These are phyloP conservation scores for Sebastes hubbsi DNA, from an alignment of 2,797 vertebrate species.

Conservation along the genomic window DNA sequence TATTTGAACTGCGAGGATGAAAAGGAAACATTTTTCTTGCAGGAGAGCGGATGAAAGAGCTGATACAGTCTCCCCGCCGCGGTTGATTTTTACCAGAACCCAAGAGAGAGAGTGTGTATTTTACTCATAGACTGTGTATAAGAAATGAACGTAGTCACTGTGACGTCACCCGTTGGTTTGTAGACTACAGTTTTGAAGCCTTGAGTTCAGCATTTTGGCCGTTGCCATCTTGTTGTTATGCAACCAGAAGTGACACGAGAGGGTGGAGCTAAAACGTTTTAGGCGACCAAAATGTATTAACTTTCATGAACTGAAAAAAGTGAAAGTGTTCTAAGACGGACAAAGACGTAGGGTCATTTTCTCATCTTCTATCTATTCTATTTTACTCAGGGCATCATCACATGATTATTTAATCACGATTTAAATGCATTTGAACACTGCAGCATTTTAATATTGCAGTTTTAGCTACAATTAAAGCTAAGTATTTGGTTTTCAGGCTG, in stretches of 20 bases:
- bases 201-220: no score
- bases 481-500: not conserved
- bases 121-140: no score
- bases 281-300: no score
- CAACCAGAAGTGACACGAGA: no score
- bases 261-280: no score
- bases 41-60: not conserved
- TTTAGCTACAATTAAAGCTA: not conserved
- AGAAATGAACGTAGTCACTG: no score
- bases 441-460: conserved; percentile 23
- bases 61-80: not conserved
- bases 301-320: no score
- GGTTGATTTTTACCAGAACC: not conserved
- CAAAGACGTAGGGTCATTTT: no score
- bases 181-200: no score
- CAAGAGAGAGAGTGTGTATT: not conserved
- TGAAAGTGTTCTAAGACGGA: no score
- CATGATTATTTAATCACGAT: conserved; percentile 28
- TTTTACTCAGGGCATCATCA: conserved; percentile 1
- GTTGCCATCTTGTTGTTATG: rapidly evolving
- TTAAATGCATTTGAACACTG: conserved; percentile 7
- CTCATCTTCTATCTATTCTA: no score
- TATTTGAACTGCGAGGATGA: not conserved
- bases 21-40: not conserved
- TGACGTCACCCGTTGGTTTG: no score